Base-by-base conservation (phyloP, 2,888 invertebrate species). In the Aquatica leii region DNA sequence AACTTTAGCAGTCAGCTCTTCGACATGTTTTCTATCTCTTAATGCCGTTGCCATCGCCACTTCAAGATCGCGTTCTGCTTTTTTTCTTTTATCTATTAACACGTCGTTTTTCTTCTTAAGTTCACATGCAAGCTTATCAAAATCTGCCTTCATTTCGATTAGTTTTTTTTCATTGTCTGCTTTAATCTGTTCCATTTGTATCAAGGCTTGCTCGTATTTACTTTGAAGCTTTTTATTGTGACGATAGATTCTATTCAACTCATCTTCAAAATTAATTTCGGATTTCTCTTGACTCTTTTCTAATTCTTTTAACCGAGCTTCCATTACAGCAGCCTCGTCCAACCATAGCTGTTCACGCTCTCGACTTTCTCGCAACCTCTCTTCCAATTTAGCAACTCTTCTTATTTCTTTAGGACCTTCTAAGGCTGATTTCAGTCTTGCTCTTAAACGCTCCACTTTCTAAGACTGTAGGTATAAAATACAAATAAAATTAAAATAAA, bases 31-130 rank as follows among this genome's bases (percentile, higher is more conserved):
- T 58, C 64, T 69, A 20, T 72, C 71, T 4, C 52, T 50, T 15
- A 59, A 58, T 20, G 70, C 61, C 6, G 64, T 59, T 15, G 58
- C 46, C 4, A 65, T 56, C 21, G 72, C 34, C 48, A 67, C 59
- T 6, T 69, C 63, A 8, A 71, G 60, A 14, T 70, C 57, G 2
- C 35, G 21, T 18, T 67, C 65, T 3, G 72, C 50, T 31, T 64
- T 65, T 6, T 62, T 61, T 43, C 65, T 70, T 50, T 72, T 68
- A n/a, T 59, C 60, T n/a, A 53, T 1, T 20, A 69, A 48, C 5
- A 15, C 17, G 3, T 57, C 40, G 41, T 71, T 62, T 52, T 67
- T 70, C 11, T 60, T 51, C 18, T 15, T 40, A 57, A 68, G 40
- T 35, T 64, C 57, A 15, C 58, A 14, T 6, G 48, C 12, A 12